Base-by-base conservation (phyloP, 2,888 invertebrate species). In the Hypena proboscidalis region DNA sequence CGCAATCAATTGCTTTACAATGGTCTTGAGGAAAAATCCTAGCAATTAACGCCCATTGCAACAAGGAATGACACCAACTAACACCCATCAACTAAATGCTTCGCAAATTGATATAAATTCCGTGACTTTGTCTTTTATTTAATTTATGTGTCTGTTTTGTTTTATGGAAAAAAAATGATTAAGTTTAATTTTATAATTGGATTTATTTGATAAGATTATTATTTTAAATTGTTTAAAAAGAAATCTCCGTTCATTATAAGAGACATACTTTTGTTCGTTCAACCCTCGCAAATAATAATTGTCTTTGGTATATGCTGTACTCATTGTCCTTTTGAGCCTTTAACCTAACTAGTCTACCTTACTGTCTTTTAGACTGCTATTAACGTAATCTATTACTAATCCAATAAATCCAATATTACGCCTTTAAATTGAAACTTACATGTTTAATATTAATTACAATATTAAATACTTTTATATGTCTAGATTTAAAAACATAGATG, bases 211-310 rank as follows among this genome's bases (percentile, higher is more conserved):
- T n/a, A n/a, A n/a, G n/a, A n/a, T n/a, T n/a, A 19, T 23, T 9
- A 8, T 1, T 19, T 11, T 9, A 17, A 23, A 31, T 19, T 25
- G 20, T 3, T 19, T 6, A 7, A 21, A 2, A 23, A 8, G 2
- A 8, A 8, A 23, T 27, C 2, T 39, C 19, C 19, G 9, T 15
- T 36, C 29, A 42, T 50, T 51, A 85, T 85, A 85, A 86, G 85
- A 86, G 85, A 65, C 57, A 86, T 86, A 85, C 83, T 84, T 87
- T 85, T 64, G 69, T 59, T 85, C 87, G 71, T 81, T 88, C 87
- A 85, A 81, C 85, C 87, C 87, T 87, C 86, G 87, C 73, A 79
- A 75, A 76, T 69, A 56, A 77, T 72, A 70, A 59, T 55, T 37
- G 37, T 61, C 57, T 63, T 58, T 58, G 63, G 54, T 53, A 39